Evolutionary conservation across 2,113 vertebrate species (phyloP).

Genomic region (Apistogramma diplotaenia): DNA sequence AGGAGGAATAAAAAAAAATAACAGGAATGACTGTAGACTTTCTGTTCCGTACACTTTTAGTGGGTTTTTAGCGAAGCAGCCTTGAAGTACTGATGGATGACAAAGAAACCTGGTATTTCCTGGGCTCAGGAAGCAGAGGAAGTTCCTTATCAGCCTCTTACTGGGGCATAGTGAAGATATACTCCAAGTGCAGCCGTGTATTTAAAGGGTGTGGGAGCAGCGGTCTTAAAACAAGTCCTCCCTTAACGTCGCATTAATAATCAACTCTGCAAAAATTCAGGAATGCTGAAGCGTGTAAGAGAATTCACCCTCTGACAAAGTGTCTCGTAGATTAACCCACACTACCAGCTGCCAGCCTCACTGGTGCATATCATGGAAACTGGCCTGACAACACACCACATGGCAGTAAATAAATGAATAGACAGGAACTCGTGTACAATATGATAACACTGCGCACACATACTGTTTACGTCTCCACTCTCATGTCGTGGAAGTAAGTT

Average conservation of each 20-base stretch:
- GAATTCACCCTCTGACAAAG: not conserved
- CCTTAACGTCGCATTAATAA: slow-evolving; percentile 22
- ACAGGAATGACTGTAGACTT: not conserved
- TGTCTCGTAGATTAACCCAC: not conserved
- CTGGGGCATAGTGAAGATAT: not conserved
- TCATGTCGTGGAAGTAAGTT: slow-evolving; percentile 27
- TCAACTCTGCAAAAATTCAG: slow-evolving; percentile 21
- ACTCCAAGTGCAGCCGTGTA: slow-evolving; percentile 11
- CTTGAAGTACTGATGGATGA: not conserved
- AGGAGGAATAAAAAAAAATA: not conserved
- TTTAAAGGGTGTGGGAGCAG: slow-evolving; percentile 49
- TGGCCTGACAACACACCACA: slow-evolving; percentile 33
- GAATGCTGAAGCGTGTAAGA: not conserved
- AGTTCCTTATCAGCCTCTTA: slow-evolving; percentile 45
- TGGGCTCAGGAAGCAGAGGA: slow-evolving; percentile 53
- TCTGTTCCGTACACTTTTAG: not conserved
- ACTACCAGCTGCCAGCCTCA: slow-evolving; percentile 21
- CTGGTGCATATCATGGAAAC: slow-evolving; percentile 37
- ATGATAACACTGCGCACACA: not conserved
- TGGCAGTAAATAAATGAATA: not conserved
- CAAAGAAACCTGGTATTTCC: slow-evolving; percentile 54
- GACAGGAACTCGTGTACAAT: not conserved
- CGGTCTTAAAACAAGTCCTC: not conserved
- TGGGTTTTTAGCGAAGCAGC: not conserved
- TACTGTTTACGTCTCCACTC: not conserved